Evolutionary conservation across 2,888 invertebrate species (phyloP).

Genomic region (Drosophila eohydei): DNA sequence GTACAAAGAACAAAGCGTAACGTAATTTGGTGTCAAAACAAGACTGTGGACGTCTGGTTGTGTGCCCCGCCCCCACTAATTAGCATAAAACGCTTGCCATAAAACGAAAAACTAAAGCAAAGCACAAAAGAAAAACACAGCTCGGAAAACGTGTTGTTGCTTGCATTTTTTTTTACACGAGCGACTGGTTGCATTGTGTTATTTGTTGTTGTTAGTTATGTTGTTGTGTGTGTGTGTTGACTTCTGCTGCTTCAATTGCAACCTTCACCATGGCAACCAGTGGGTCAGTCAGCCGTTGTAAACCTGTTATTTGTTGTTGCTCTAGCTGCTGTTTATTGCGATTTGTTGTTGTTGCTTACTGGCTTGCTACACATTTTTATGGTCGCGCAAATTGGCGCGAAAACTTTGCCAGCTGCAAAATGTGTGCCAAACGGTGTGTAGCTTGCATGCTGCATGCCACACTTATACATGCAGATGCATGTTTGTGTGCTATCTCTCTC

Average conservation of each 20-base stretch:
- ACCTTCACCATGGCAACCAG: constrained; percentile 76
- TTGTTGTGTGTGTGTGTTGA: constrained; percentile 22
- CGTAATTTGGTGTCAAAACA: constrained; percentile 42
- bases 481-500: constrained; percentile 6
- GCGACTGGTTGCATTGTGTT: constrained; percentile 53
- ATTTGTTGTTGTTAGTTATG: constrained; percentile 16
- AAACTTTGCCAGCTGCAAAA: constrained; percentile 74
- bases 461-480: constrained; percentile 14
- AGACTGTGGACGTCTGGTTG: constrained; percentile 25
- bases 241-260: constrained; percentile 48
- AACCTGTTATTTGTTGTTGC: constrained; percentile 67
- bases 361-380: constrained; percentile 60
- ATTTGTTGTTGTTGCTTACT: constrained; percentile 36
- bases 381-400: constrained; percentile 71
- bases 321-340: constrained; percentile 54
- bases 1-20: constrained; percentile 66
- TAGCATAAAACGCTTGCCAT: constrained; percentile 57
- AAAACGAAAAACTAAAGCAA: constrained; percentile 28
- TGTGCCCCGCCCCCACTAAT: constrained; percentile 53
- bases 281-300: constrained; percentile 69
- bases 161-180: constrained; percentile 48
- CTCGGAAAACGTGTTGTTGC: constrained; percentile 65
- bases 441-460: constrained; percentile 38
- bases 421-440: constrained; percentile 56
- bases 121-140: constrained; percentile 30